Evolutionary conservation across 2,888 invertebrate genomes (phyloP).

Genomic region (Axea sp.): DNA sequence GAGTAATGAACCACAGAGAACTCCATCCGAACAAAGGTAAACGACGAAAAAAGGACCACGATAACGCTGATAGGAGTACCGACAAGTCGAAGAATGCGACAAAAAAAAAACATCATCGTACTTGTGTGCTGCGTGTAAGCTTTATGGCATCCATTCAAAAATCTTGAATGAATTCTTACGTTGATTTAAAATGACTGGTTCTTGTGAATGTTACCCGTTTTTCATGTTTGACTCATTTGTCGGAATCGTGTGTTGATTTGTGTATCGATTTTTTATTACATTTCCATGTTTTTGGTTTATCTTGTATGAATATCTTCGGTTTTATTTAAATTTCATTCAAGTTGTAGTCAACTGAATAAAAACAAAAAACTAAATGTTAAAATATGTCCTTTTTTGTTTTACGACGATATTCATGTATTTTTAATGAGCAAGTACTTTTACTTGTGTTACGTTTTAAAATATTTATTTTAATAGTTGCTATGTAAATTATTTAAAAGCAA

Average conservation of each 20-base stretch:
- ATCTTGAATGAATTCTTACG: constrained; percentile 4
- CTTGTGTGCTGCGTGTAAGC: constrained; percentile 5
- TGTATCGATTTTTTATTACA: constrained; percentile 20
- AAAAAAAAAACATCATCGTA: constrained; percentile 27
- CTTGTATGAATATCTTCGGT: constrained; percentile 5
- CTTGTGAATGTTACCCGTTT: constrained; percentile 3
- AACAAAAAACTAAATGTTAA: too few species aligned
- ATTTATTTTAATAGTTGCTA: too few species aligned
- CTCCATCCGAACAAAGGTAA: constrained; percentile 30
- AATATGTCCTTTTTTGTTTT: too few species aligned
- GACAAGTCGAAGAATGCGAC: too few species aligned
- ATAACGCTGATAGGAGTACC: constrained; percentile 31
- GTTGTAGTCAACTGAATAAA: neutral
- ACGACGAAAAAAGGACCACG: constrained; percentile 13
- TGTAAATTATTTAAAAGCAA: too few species aligned
- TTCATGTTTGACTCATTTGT: constrained; percentile 23
- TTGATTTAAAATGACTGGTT: constrained; percentile 24
- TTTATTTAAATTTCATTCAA: neutral
- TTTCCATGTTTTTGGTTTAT: constrained; percentile 12
- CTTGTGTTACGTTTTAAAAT: too few species aligned
- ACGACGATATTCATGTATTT: too few species aligned
- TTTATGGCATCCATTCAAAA: constrained; percentile 7
- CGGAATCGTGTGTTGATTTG: constrained; percentile 22
- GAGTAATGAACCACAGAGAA: constrained; percentile 27
- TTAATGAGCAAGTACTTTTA: too few species aligned